Base-by-base conservation (phyloP, 1,140 invertebrate genomes). In the Pogonognathellus flavescens region DNA sequence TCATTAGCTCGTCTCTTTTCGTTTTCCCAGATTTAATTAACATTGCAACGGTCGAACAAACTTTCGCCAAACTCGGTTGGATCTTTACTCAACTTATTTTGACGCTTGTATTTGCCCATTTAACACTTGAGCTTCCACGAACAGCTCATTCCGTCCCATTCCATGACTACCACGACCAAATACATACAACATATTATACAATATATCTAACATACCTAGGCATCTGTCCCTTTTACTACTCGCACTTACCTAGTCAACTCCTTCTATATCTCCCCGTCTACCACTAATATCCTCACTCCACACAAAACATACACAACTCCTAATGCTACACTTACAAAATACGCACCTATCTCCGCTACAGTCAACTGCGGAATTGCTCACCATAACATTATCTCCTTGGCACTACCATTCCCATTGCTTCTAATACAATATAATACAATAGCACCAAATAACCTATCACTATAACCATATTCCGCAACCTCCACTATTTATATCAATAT, bases 31-130 rank as follows among this genome's bases (percentile, higher is more conserved):
- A 88, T 88, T 88, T 88, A 88, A 88, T 88, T 88, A 88, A 88
- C 88, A 88, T 88, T 88, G 88, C 88, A 87, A 88, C 88, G 88
- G 88, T 88, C 86, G 85, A 88, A 88, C 86, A 88, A 88, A 88
- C 88, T 88, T 88, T 87, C 82, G 76, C 84, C 87, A 86, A 86
- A 62, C 83, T 80, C 85, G 52, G 85, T 80, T 85, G 85, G 83
- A 85, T 87, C 85, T 87, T 86, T 87, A 87, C 83, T 82, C 84
- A 87, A 87, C 87, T 87, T 87, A 85, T 87, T 86, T 87, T 87
- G 87, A 87, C 87, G 87, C 87, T 86, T 87, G 87, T 87, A 86
- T 84, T 87, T 83, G 84, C 87, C 87, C 84, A 87, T 87, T 87
- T 87, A 87, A 86, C 87, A 87, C 87, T 86, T 87, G 87, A 86